Evolutionary conservation across 1,140 invertebrate species (phyloP), one percentile per base, ranked within the genome.

Genomic region (Drosophila teissieri): DNA sequence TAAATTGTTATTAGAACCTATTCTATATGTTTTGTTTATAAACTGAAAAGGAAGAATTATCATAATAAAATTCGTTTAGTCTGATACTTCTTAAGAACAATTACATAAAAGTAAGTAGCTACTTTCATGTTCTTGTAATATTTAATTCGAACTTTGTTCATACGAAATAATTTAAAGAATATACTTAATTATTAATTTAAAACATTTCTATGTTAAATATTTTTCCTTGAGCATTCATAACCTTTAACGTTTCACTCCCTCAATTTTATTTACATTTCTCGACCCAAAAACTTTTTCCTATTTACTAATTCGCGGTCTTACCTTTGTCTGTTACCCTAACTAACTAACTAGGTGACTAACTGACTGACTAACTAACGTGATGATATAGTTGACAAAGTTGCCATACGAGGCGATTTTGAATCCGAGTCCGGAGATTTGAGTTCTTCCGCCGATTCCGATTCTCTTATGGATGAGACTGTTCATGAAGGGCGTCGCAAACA

Each of bases 321-420:
- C 44, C 37, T 44, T 60, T 67, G 39, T 64, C 46, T 52, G 69
- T 79, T 80, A 68, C 67, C 58, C 80, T 88, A 89, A 83, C 83
- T 89, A 88, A 70, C 84, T 88, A 88, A 89, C 75, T 70, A 65
- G 54, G 67, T 84, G 75, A 85, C 80, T 86, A 79, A 70, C 83
- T 89, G 86, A 78, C 84, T 84, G 82, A 70, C 84, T 88, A 88
- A 74, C 84, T 88, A 88, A 89, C 82, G 73, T 72, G 67, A 77
- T 88, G 84, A 88, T 88, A 89, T 88, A 88, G 76, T 84, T 88
- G 83, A 74, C 80, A 70, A 61, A 67, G 67, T 51, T 61, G 68
- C 56, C 61, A 24, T 14, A 24, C 52, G 53, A 42, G 72, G 72
- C 72, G 51, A n/a, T 48, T 48, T 51, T 48, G 36, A 56, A 39